phyloP scores from a whole-genome alignment of 2,888 invertebrate genomes.

The Nycteola revayana region DNA sequence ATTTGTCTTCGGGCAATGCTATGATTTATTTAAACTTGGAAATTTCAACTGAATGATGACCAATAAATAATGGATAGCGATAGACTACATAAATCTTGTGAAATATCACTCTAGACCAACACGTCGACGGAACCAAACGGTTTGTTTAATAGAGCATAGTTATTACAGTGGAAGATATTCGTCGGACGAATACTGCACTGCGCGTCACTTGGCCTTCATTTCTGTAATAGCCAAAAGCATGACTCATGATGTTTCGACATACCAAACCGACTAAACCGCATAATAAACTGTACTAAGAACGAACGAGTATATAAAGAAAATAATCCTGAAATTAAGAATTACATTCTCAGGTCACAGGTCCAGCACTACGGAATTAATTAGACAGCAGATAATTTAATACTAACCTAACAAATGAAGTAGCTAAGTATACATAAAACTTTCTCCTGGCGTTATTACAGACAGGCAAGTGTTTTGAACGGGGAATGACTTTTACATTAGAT shows the following conservation, averaged over 20 bases:
- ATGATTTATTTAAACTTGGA: not conserved
- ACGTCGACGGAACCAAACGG: constrained; percentile 40
- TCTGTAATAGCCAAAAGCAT: constrained; percentile 57
- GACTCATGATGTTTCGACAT: constrained; percentile 58
- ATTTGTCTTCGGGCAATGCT: constrained; percentile 24
- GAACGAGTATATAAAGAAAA: constrained; percentile 37
- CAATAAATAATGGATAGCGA: constrained; percentile 10
- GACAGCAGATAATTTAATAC: not conserved
- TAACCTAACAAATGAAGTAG: constrained; percentile 12
- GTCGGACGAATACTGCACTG: constrained; percentile 52
- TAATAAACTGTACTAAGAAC: constrained; percentile 36
- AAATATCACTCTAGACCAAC: constrained; percentile 7
- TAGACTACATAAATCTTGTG: constrained; percentile 10
- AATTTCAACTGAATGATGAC: not conserved
- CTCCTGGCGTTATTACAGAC: constrained; percentile 26
- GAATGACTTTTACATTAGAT: constrained; percentile 65
- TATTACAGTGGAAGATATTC: constrained; percentile 51
- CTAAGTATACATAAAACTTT: constrained; percentile 21
- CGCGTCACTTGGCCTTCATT: constrained; percentile 54
- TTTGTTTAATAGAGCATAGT: constrained; percentile 47
- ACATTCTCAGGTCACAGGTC: no score
- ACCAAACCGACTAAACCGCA: constrained; percentile 24
- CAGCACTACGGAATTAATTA: no score
- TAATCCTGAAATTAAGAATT: constrained; percentile 6
- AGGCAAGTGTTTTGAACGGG: constrained; percentile 40